Conservation (phyloP, 2,113 vertebrate species). For the Rallus limicola region DNA sequence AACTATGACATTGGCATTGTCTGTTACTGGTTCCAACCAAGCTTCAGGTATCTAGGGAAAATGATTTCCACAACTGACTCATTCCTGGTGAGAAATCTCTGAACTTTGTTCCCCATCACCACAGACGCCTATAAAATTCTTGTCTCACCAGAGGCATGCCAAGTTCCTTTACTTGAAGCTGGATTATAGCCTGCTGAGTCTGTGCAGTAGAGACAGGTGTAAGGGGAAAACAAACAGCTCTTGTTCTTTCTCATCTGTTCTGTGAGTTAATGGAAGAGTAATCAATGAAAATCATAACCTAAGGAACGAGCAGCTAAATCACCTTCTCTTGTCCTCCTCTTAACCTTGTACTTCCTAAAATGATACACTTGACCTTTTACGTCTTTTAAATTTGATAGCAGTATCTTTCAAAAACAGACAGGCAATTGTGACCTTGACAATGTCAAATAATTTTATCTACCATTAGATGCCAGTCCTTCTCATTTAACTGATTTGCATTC, state of each 20-base stretch:
- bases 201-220: background rate
- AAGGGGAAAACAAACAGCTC: background rate
- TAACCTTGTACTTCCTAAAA: conserved; percentile 32
- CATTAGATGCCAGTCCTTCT: conserved; percentile 25
- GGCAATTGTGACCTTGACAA: conserved; percentile 36
- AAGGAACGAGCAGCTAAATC: conserved; percentile 5
- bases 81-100: background rate
- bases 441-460: conserved; percentile 59
- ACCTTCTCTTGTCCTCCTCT: background rate
- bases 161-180: background rate
- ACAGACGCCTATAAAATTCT: background rate
- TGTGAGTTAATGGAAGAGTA: conserved; percentile 24
- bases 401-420: conserved; percentile 32
- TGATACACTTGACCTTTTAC: conserved; percentile 16
- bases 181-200: background rate
- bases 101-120: background rate
- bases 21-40: background rate
- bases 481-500: conserved; percentile 58
- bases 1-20: background rate
- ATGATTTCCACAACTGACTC: background rate
- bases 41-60: background rate
- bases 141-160: background rate
- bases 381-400: conserved; percentile 53
- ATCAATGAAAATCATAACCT: conserved; percentile 17
- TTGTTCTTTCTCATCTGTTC: background rate